Percentiles rank a stretch among this genome's conserved stretches.
Conservation (phyloP, 2,888 invertebrate species). For the Hirudinaria manillensis region DNA sequence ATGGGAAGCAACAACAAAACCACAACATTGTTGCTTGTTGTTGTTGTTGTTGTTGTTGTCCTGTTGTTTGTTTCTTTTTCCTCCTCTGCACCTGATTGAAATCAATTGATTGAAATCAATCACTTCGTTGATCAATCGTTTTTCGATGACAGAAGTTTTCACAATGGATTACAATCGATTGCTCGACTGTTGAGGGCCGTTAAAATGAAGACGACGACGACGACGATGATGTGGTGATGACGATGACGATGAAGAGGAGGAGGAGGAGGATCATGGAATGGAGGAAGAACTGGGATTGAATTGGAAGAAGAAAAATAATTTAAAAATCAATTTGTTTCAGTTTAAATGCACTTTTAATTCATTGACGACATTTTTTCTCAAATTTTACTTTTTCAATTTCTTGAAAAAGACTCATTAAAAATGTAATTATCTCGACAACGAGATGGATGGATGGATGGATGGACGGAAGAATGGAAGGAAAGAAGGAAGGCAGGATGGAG, state of each 20-base stretch:
- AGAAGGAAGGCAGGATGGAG: too few relatives aligned
- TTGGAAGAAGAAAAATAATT: neutral
- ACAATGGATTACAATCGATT: slow-evolving; percentile 4
- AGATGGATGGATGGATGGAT: slow-evolving; percentile 16
- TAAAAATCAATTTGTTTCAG: too few relatives aligned
- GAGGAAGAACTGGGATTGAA: neutral
- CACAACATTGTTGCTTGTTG: slow-evolving; percentile 13
- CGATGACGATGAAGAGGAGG: neutral
- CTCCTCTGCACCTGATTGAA: slow-evolving; percentile 16
- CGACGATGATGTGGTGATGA: neutral
- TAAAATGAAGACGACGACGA: neutral
- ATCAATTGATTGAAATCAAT: neutral
- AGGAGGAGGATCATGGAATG: neutral
- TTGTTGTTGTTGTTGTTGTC: slow-evolving; percentile 2
- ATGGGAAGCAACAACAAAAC: neutral
- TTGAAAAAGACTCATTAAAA: neutral
- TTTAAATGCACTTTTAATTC: too few relatives aligned
- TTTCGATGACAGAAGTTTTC: neutral
- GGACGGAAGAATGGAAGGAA: too few relatives aligned
- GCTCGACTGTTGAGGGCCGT: neutral
- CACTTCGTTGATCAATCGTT: neutral
- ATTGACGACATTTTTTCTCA: too few relatives aligned
- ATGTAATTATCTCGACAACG: neutral
- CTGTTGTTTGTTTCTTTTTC: neutral
- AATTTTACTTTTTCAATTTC: neutral